A percentile compares a stretch with the other conserved stretches of the same genome.
phyloP scores from a whole-genome alignment of 2,797 vertebrate genomes.

The Euphonia xanthogaster region DNA sequence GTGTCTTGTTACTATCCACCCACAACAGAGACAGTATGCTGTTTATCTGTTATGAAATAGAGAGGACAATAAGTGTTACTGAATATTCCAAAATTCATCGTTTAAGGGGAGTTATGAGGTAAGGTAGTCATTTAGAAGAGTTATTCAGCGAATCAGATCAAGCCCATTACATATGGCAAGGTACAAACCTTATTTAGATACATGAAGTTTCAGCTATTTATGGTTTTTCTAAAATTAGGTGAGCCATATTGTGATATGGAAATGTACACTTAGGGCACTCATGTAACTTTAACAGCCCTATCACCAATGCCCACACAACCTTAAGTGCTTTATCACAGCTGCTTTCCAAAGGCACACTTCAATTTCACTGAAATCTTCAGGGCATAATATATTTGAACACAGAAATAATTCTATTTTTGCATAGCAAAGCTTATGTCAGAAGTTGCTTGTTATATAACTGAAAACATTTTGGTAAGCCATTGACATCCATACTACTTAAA shows the following conservation, averaged over 20 bases:
- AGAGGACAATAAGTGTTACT: background rate
- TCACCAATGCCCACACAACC: background rate
- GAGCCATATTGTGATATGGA: background rate
- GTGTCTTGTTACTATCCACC: background rate
- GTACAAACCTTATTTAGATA: background rate
- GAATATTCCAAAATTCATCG: background rate
- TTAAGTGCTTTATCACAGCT: background rate
- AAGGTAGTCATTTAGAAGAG: background rate
- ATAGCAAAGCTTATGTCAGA: background rate
- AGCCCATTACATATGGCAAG: background rate
- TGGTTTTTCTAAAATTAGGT: slow-evolving; percentile 16
- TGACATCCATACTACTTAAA: background rate
- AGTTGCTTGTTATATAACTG: background rate
- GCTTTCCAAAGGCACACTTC: background rate
- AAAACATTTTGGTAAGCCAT: background rate
- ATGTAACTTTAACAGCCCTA: background rate
- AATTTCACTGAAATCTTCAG: background rate
- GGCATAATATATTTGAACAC: background rate
- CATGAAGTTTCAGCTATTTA: background rate
- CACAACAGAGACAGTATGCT: background rate
- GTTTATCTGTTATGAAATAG: background rate
- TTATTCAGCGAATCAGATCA: background rate
- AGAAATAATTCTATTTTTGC: slow-evolving; percentile 23
- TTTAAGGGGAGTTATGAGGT: background rate
- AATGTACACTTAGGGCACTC: background rate